Percentiles rank a stretch among this genome's conserved stretches.
phyloP scores from a whole-genome alignment of 2,113 vertebrate genomes.

The Bubo bubo region DNA sequence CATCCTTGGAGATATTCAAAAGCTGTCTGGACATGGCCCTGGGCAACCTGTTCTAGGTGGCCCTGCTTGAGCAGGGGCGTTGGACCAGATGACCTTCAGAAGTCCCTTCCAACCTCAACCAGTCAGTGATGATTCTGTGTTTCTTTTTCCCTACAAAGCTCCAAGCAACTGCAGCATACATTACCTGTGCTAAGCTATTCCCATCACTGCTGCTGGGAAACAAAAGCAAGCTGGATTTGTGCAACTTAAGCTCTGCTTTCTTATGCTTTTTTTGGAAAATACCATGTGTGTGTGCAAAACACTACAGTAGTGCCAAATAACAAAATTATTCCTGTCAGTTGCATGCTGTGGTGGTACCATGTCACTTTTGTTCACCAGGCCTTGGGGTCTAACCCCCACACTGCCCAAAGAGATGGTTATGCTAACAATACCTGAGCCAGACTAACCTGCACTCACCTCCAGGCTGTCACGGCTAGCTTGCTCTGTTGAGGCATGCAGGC shows the following conservation, averaged over 20 bases:
- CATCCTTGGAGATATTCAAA: neutral
- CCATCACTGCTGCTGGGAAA: neutral
- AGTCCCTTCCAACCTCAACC: neutral
- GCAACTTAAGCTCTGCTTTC: neutral
- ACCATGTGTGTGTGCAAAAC: accelerated
- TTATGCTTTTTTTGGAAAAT: neutral
- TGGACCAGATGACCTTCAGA: neutral
- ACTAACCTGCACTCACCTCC: neutral
- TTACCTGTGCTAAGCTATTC: neutral
- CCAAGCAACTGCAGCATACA: neutral
- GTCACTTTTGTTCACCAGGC: neutral
- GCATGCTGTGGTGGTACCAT: neutral
- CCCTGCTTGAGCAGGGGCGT: neutral
- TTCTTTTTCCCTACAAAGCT: neutral
- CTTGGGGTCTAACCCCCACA: neutral
- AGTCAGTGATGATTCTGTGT: neutral
- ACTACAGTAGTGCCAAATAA: neutral
- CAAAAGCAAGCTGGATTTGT: neutral
- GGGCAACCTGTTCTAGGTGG: neutral
- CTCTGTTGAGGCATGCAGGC: neutral
- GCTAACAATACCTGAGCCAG: neutral
- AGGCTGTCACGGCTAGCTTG: neutral
- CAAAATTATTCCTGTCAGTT: neutral
- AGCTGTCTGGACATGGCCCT: neutral
- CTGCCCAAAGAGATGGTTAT: neutral